Evolutionary conservation across 2,888 invertebrate genomes (phyloP).

Genomic region (Troides aeacus): DNA sequence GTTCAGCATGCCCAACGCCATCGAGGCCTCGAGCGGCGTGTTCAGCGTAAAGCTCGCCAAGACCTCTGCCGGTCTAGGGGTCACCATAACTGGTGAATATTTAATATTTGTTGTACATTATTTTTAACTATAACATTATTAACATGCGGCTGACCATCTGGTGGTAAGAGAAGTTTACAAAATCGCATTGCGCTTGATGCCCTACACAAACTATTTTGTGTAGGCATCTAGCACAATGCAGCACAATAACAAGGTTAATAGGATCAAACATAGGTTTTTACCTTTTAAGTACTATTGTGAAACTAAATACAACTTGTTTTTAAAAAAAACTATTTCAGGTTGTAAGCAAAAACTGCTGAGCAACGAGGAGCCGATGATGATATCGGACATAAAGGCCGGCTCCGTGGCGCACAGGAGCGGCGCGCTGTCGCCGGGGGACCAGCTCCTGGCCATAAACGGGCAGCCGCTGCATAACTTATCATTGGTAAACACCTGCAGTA

Average conservation of each 20-base stretch:
- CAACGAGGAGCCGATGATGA: conserved; percentile 87
- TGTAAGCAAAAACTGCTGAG: conserved; percentile 73
- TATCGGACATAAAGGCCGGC: conserved; percentile 93
- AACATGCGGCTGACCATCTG: no score
- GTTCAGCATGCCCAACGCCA: conserved; percentile 94
- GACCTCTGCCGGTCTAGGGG: conserved; percentile 89
- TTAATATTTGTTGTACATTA: neutral
- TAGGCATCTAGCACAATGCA: no score
- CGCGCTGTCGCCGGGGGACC: conserved; percentile 91
- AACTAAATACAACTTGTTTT: no score
- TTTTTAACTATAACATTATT: no score
- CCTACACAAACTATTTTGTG: no score
- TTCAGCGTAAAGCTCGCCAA: conserved; percentile 94
- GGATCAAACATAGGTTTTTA: no score
- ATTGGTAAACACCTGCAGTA: conserved; percentile 65
- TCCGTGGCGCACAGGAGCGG: conserved; percentile 95
- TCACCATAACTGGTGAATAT: conserved; percentile 90
- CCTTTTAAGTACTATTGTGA: no score
- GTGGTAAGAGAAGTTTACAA: no score
- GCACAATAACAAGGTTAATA: no score
- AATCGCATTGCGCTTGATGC: no score
- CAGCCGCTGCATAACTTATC: conserved; percentile 87
- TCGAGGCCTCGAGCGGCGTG: conserved; percentile 93
- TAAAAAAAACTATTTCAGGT: conserved; percentile 43
- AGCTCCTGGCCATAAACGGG: conserved; percentile 92